Evolutionary conservation across 2,797 vertebrate genomes (phyloP).

Genomic region (Oreochromis mossambicus): DNA sequence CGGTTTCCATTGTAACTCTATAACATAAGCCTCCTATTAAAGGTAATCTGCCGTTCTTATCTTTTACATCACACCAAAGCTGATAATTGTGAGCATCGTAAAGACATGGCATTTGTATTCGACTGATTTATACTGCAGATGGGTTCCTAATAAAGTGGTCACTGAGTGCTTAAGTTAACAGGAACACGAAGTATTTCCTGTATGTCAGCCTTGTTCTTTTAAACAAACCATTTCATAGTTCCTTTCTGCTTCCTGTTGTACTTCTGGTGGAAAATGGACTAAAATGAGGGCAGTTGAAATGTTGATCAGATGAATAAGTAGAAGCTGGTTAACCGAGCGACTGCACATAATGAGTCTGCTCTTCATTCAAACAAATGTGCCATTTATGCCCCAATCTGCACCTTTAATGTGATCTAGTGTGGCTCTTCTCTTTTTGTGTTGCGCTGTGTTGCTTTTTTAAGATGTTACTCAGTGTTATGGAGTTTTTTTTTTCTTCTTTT

Average conservation of each 20-base stretch:
- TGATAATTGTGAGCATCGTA: not conserved
- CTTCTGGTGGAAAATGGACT: not conserved
- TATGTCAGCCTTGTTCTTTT: not conserved
- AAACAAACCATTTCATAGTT: not conserved
- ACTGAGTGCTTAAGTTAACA: not conserved
- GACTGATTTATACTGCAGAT: not conserved
- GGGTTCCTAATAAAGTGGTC: not conserved
- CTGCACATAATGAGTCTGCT: not conserved
- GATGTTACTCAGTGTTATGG: not conserved
- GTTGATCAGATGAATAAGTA: not conserved
- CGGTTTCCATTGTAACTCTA: not conserved
- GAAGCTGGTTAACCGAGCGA: not conserved
- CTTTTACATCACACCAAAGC: not conserved
- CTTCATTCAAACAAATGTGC: slow-evolving; percentile 41
- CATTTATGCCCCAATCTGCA: slow-evolving; percentile 56
- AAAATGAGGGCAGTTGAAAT: not conserved
- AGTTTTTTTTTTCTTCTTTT: not conserved
- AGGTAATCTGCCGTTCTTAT: not conserved
- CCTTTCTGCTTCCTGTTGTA: not conserved
- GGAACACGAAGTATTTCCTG: not conserved
- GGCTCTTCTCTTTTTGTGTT: slow-evolving; percentile 40
- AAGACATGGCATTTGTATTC: not conserved
- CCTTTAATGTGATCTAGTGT: slow-evolving; percentile 46
- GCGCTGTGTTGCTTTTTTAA: slow-evolving; percentile 66
- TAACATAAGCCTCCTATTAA: not conserved